Evolutionary conservation across 2,888 invertebrate genomes (phyloP).

Genomic region (Hemithea aestivaria): DNA sequence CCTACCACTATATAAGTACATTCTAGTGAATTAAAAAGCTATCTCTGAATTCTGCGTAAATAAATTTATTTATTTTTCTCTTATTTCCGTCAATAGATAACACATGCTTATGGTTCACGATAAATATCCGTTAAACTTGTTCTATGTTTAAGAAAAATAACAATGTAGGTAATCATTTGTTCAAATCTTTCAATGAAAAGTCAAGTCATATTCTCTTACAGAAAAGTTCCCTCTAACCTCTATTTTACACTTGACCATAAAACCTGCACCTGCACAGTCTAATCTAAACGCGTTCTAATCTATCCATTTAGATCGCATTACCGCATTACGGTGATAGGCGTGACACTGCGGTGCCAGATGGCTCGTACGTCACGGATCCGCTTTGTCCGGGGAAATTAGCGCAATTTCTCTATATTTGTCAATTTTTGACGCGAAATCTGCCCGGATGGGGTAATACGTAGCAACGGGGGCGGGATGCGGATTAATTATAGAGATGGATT

Average conservation of each 20-base stretch:
- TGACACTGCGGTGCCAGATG: conserved; percentile 51
- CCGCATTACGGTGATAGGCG: conserved; percentile 49
- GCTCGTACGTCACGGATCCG: conserved; percentile 39
- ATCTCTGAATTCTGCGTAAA: too few relatives aligned
- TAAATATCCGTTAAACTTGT: too few relatives aligned
- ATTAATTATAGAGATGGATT: conserved; percentile 20
- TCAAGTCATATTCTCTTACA: too few relatives aligned
- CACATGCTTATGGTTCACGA: too few relatives aligned
- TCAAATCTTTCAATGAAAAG: too few relatives aligned
- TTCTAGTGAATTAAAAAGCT: too few relatives aligned
- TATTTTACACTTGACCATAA: conserved; percentile 16
- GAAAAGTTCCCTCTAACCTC: too few relatives aligned
- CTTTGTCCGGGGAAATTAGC: conserved; percentile 35
- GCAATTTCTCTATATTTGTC: conserved; percentile 55
- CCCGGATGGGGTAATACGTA: conserved; percentile 47
- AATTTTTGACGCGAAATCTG: conserved; percentile 55
- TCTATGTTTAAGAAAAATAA: too few relatives aligned
- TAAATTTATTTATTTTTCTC: too few relatives aligned
- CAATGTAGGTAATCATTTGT: too few relatives aligned
- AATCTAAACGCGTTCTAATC: conserved; percentile 47
- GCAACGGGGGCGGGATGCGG: conserved; percentile 15
- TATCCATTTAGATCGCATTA: conserved; percentile 43
- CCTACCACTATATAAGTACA: too few relatives aligned
- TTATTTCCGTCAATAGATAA: too few relatives aligned
- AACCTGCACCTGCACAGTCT: conserved; percentile 50